Conservation (phyloP, 2,113 vertebrate genomes). For the Heptranchias perlo region DNA sequence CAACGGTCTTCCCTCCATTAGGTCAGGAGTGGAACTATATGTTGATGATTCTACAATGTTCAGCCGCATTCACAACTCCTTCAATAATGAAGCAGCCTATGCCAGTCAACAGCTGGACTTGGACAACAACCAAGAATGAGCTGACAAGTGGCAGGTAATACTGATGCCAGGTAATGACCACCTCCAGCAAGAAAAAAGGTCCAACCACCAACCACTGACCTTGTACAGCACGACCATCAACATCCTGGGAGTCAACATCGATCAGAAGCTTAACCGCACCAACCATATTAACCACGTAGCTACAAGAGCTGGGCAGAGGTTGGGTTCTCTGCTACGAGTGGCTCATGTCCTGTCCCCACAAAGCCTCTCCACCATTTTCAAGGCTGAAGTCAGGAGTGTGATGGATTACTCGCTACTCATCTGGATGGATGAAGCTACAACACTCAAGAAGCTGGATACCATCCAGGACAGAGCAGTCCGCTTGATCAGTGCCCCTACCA, state of each 20-base stretch:
- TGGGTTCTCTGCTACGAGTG: neutral
- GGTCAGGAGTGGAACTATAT: too few relatives aligned
- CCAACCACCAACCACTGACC: neutral
- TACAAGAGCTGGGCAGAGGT: neutral
- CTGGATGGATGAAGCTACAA: neutral
- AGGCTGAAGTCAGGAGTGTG: neutral
- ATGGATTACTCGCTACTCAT: neutral
- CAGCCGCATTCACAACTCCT: too few relatives aligned
- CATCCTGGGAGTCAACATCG: neutral
- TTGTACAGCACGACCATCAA: neutral
- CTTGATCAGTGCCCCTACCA: too few relatives aligned
- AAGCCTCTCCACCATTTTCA: neutral
- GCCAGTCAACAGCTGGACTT: too few relatives aligned
- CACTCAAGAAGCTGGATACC: neutral
- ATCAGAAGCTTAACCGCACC: neutral
- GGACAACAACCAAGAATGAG: too few relatives aligned
- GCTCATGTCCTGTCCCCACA: neutral
- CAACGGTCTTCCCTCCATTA: too few relatives aligned
- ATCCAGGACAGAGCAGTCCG: neutral
- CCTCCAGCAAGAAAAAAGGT: neutral
- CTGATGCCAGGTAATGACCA: too few relatives aligned
- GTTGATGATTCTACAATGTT: too few relatives aligned
- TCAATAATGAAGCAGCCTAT: too few relatives aligned
- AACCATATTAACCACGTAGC: neutral
- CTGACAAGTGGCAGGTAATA: too few relatives aligned